phyloP scores from a whole-genome alignment of 2,797 vertebrate species.

The Sebastiscus albofasciatus region DNA sequence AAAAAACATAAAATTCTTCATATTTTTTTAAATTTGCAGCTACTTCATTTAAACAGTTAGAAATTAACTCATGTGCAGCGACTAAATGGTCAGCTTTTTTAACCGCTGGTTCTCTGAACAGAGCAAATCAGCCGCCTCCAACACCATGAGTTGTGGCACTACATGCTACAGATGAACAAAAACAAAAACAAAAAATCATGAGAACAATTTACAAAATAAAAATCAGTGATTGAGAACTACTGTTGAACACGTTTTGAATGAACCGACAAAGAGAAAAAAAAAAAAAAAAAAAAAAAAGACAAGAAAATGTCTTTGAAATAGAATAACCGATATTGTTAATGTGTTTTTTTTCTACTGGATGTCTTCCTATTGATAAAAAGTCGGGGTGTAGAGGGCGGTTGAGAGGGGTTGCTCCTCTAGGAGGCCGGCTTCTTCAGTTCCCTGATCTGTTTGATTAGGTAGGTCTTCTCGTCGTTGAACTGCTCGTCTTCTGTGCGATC shows the following conservation, averaged over 20 bases:
- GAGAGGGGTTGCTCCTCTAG: slow-evolving; percentile 64
- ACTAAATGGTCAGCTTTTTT: not conserved
- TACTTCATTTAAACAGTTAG: slow-evolving; percentile 20
- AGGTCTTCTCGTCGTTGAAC: slow-evolving; percentile 98
- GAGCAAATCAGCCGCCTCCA: slow-evolving; percentile 63
- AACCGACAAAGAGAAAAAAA: slow-evolving; percentile 66
- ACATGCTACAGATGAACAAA: slow-evolving; percentile 60
- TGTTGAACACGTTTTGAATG: slow-evolving; percentile 65
- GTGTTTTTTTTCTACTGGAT: slow-evolving; percentile 58
- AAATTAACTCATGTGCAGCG: not conserved
- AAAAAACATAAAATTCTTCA: slow-evolving; percentile 2
- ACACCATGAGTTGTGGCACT: slow-evolving; percentile 67
- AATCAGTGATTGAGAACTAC: slow-evolving; percentile 75
- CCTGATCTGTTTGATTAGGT: slow-evolving; percentile 97
- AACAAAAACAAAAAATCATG: slow-evolving; percentile 3
- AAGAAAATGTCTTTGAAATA: slow-evolving; percentile 73
- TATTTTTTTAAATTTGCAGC: slow-evolving; percentile 7
- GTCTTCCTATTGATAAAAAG: slow-evolving; percentile 78
- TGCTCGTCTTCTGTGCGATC: slow-evolving; percentile 95
- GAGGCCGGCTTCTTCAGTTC: slow-evolving; percentile 94
- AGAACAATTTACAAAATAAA: slow-evolving; percentile 51
- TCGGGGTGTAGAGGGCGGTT: slow-evolving; percentile 25
- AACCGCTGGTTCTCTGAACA: slow-evolving; percentile 66
- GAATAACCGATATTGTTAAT: slow-evolving; percentile 72
- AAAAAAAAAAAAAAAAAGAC: slow-evolving; percentile 45